Conservation (phyloP, 2,797 vertebrate genomes). For the Petrocephalus sullivani region DNA sequence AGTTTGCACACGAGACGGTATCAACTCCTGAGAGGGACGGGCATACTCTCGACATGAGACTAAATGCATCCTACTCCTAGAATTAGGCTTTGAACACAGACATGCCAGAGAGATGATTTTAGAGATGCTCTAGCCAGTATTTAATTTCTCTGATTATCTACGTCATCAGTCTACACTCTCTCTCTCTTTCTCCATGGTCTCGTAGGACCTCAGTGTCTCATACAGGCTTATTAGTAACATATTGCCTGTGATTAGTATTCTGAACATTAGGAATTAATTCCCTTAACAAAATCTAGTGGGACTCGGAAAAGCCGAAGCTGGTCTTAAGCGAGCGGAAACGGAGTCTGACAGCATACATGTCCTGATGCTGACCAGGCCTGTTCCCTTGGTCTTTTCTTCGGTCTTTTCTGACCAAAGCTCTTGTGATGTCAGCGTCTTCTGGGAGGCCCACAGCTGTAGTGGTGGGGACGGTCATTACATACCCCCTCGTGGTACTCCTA, state of each 20-base stretch:
- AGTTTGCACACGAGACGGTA: background rate
- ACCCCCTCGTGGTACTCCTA: background rate
- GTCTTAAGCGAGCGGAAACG: background rate
- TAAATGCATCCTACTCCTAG: background rate
- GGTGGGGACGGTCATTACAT: background rate
- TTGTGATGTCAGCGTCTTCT: background rate
- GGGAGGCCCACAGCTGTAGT: background rate
- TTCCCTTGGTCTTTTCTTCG: background rate
- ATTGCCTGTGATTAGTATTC: background rate
- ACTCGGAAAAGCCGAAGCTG: background rate
- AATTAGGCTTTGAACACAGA: background rate
- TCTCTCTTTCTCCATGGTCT: background rate
- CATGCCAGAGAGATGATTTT: background rate
- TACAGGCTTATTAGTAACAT: conserved; percentile 14
- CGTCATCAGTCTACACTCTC: conserved; percentile 6
- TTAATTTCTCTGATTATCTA: background rate
- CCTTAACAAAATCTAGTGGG: background rate
- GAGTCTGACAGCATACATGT: background rate
- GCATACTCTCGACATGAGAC: background rate
- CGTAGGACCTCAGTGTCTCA: background rate
- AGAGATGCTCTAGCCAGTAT: background rate
- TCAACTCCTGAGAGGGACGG: background rate
- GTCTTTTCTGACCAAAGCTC: background rate
- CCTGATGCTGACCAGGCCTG: background rate
- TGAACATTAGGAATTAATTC: background rate